Conservation (phyloP, 2,113 vertebrate genomes). For the Terrapene triunguis region DNA sequence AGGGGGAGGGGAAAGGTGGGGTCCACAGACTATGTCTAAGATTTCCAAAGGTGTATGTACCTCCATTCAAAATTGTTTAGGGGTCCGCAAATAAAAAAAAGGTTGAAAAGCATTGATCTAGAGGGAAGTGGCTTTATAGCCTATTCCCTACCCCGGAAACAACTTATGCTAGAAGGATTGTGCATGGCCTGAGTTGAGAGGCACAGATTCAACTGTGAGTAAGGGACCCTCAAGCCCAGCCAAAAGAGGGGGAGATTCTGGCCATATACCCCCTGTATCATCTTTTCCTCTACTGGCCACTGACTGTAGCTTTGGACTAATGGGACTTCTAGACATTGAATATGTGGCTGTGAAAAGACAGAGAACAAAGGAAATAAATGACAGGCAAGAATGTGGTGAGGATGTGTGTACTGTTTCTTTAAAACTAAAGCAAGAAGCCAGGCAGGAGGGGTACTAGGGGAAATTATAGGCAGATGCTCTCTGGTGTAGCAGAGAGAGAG, state of each 20-base stretch:
- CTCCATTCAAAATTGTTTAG: no score
- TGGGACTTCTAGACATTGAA: neutral
- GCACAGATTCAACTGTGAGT: neutral
- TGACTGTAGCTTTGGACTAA: neutral
- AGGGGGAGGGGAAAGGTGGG: no score
- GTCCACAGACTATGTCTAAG: neutral
- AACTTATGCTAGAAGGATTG: neutral
- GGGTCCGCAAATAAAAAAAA: neutral
- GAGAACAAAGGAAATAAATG: neutral
- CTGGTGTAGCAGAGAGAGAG: neutral
- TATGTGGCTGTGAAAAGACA: neutral
- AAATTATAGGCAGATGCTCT: neutral
- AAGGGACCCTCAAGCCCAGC: neutral
- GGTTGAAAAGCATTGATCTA: neutral
- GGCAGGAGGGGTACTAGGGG: neutral
- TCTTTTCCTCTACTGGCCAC: neutral
- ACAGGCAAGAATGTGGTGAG: neutral
- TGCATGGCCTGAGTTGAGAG: neutral
- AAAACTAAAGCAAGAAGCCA: neutral
- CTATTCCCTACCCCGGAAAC: neutral
- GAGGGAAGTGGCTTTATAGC: neutral
- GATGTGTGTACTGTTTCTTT: fast-evolving
- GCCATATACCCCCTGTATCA: neutral
- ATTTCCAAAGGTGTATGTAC: no score
- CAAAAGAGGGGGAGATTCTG: neutral